phyloP scores from a whole-genome alignment of 2,888 invertebrate genomes.

The Harmothoe impar region DNA sequence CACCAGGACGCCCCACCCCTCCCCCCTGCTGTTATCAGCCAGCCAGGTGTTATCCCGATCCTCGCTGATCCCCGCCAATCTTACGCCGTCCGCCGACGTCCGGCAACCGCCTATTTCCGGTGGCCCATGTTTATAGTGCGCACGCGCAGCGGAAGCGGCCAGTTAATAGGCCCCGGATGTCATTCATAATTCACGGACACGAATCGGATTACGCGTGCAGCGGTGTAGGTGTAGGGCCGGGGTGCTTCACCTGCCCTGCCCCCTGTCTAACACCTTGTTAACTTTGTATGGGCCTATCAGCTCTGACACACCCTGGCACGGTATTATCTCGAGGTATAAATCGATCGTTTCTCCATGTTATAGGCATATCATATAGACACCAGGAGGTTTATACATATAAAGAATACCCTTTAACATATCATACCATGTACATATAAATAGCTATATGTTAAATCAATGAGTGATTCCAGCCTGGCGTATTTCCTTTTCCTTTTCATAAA shows the following conservation, averaged over 20 bases:
- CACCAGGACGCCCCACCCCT: too few species aligned
- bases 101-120: not conserved
- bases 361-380: too few species aligned
- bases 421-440: too few species aligned
- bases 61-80: not conserved
- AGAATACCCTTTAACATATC: too few species aligned
- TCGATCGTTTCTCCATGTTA: too few species aligned
- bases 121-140: conserved; percentile 19
- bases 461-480: too few species aligned
- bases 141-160: not conserved
- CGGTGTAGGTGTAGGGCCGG: not conserved
- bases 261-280: not conserved
- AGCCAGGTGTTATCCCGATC: not conserved
- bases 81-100: not conserved
- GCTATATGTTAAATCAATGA: too few species aligned
- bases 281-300: not conserved
- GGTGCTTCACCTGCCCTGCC: not conserved
- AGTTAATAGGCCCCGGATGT: not conserved
- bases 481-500: too few species aligned
- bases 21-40: not conserved
- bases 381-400: too few species aligned
- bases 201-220: not conserved
- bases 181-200: not conserved
- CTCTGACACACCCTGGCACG: not conserved
- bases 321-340: too few species aligned